Percentiles rank a stretch among this genome's conserved stretches.
phyloP scores from a whole-genome alignment of 2,113 vertebrate species.

The Phoenicopterus ruber region DNA sequence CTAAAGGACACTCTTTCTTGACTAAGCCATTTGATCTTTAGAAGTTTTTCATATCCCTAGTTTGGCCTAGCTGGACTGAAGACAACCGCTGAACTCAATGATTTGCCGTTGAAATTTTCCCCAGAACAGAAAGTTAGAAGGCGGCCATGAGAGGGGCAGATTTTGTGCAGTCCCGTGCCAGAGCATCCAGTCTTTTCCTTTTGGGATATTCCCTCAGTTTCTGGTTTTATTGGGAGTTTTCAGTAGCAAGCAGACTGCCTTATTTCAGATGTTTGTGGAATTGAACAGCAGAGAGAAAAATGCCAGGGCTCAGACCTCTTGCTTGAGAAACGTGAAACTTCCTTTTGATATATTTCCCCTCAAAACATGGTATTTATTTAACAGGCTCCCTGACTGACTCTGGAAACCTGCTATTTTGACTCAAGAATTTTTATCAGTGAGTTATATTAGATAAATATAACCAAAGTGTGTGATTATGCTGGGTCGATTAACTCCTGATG shows the following conservation, averaged over 20 bases:
- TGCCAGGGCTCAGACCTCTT: constrained; percentile 46
- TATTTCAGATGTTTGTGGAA: constrained; percentile 54
- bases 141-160: not conserved
- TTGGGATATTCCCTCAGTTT: constrained; percentile 1
- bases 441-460: constrained; percentile 73
- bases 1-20: not conserved
- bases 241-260: constrained; percentile 42
- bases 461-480: constrained; percentile 54
- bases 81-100: not conserved
- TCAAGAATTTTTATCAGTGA: constrained; percentile 64
- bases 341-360: constrained; percentile 67
- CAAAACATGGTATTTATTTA: constrained; percentile 65
- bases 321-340: constrained; percentile 49
- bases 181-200: constrained; percentile 4
- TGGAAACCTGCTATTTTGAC: constrained; percentile 68
- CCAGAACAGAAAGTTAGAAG: not conserved
- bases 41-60: not conserved
- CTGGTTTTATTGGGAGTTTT: constrained; percentile 35
- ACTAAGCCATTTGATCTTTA: not conserved
- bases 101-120: not conserved
- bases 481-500: constrained; percentile 54
- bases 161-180: not conserved
- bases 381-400: constrained; percentile 48
- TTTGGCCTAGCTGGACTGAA: not conserved
- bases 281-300: constrained; percentile 46